phyloP scores from a whole-genome alignment of 2,113 vertebrate genomes.

The Brienomyrus brachyistius region DNA sequence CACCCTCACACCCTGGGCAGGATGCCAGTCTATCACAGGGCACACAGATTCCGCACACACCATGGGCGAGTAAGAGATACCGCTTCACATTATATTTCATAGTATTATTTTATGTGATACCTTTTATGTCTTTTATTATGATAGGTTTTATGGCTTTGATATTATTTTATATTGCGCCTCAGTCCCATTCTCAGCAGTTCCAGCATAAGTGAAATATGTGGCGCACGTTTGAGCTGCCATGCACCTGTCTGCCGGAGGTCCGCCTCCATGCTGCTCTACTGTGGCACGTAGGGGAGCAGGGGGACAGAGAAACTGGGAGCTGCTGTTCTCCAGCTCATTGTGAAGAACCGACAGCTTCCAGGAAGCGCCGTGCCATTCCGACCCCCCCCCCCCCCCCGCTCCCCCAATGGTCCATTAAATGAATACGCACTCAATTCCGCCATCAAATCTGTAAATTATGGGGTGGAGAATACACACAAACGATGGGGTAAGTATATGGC shows the following conservation, averaged over 20 bases:
- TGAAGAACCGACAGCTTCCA: slow-evolving; percentile 1
- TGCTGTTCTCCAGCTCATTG: background rate
- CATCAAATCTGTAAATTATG: slow-evolving; percentile 24
- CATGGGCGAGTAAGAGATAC: background rate
- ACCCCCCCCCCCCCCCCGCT: background rate
- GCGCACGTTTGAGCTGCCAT: too few relatives aligned
- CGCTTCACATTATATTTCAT: background rate
- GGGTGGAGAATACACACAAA: slow-evolving; percentile 13
- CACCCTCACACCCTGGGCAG: too few relatives aligned
- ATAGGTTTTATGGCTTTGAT: background rate
- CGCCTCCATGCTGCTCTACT: background rate
- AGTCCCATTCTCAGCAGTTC: background rate
- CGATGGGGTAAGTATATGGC: background rate
- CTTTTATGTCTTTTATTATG: background rate
- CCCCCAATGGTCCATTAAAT: slow-evolving; percentile 14
- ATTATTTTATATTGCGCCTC: background rate
- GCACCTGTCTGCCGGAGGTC: background rate
- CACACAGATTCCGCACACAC: background rate
- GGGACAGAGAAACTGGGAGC: background rate
- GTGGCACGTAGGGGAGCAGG: background rate
- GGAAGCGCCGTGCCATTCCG: background rate
- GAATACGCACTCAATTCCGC: slow-evolving; percentile 12
- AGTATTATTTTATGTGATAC: background rate
- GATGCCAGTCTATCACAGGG: background rate
- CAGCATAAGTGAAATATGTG: background rate